Base-by-base conservation (phyloP, 2,888 invertebrate genomes). In the Melinaea menophilus region DNA sequence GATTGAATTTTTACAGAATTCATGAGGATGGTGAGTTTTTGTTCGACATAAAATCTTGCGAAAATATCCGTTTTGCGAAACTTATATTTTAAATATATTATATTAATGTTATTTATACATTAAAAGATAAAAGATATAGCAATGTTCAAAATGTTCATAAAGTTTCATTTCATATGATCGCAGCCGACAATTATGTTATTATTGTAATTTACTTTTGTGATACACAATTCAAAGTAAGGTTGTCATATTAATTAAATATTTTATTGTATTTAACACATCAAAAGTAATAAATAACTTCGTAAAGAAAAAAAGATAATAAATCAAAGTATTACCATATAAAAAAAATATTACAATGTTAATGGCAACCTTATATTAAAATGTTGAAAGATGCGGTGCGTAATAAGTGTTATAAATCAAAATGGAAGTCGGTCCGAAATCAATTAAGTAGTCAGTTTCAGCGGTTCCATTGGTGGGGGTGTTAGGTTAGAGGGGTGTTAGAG, bases 11-110 rank as follows among this genome's bases (percentile, higher is more conserved):
- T 84, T 90, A 90, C 90, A 90, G 90, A 88, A 80, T 72, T 86
- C 85, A 75, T 78, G 75, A 74, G 90, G 89, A 89, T 85, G 90
- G 90, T 90, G 88, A 90, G 90, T 90, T 76, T 41, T 48, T 69
- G 59, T 69, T 70, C 59, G 72, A 71, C 78, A 75, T 74, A 72
- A 71, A 78, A 68, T 73, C 87, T 85, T 86, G 79, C 88, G 84
- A 81, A 82, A 82, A 82, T 85, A 84, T 88, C 83, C 76, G 79
- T 78, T 79, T 70, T 72, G 77, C 80, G 82, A 85, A 83, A 41
- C 5, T 41, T 9, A 74, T 79, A 80, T 85, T 83, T 80, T 72
- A 47, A 5, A 3, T 45, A 13, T 33, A 47, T 55, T 62, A 41
- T 9, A 41, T 13, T 51, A 4, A 58, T 12, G 31, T 31, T 54